Percentiles rank a stretch among this genome's conserved stretches.
phyloP scores from a whole-genome alignment of 2,888 invertebrate species.

The Philhelius pedissequus region DNA sequence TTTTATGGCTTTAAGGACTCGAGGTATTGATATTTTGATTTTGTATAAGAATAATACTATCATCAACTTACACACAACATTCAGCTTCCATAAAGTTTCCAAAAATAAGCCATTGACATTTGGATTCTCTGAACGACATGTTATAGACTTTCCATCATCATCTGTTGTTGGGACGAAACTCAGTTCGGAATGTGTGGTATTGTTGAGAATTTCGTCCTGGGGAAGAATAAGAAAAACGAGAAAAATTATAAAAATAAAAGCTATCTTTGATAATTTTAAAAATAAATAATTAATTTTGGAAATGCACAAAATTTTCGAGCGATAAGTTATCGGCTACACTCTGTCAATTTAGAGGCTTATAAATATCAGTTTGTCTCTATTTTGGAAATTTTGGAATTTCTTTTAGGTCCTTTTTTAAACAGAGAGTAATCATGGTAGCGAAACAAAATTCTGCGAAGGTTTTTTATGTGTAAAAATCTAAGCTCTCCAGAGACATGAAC shows the following conservation, averaged over 20 bases:
- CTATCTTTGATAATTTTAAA: too few species aligned
- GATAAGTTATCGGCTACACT: too few species aligned
- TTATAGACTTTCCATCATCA: conserved; percentile 93
- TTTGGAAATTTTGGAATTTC: too few species aligned
- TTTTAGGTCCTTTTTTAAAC: too few species aligned
- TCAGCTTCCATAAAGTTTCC: conserved; percentile 92
- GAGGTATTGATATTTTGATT: background rate
- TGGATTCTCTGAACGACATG: conserved; percentile 94
- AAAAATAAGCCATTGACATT: conserved; percentile 90
- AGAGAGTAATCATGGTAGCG: too few species aligned
- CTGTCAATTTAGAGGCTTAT: too few species aligned
- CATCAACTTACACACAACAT: conserved; percentile 94
- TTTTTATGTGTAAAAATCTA: too few species aligned
- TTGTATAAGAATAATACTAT: background rate
- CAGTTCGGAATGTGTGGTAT: conserved; percentile 90
- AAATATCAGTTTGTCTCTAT: too few species aligned
- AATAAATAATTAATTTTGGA: too few species aligned
- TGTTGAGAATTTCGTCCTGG: conserved; percentile 89
- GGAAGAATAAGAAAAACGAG: background rate
- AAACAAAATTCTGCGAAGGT: too few species aligned
- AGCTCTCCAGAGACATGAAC: too few species aligned
- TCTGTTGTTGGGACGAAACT: conserved; percentile 93
- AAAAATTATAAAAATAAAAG: background rate
- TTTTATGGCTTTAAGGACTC: background rate
- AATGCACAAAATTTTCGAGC: too few species aligned